phyloP scores from a whole-genome alignment of 2,113 vertebrate species.

The Hepsetus odoe region DNA sequence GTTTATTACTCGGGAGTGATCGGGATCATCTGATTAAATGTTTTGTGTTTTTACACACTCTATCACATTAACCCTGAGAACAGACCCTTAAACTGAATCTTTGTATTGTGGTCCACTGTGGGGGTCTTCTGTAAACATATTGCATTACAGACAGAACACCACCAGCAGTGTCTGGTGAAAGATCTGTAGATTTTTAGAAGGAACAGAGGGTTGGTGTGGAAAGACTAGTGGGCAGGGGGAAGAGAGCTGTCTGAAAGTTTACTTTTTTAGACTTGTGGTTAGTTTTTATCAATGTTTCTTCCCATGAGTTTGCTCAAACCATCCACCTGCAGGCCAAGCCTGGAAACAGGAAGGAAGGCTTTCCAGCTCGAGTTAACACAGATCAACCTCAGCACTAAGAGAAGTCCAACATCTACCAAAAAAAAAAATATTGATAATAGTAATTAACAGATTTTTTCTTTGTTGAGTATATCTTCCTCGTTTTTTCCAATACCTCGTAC shows the following conservation, averaged over 20 bases:
- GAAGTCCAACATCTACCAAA: neutral
- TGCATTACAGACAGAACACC: neutral
- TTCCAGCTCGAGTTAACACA: neutral
- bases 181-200: neutral
- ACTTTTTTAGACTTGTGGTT: slow-evolving; percentile 13
- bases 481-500: no score
- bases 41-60: no score
- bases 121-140: no score
- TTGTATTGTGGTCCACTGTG: no score
- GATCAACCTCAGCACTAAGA: neutral
- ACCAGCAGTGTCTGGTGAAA: neutral
- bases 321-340: neutral
- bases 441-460: no score
- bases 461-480: no score
- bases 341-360: neutral
- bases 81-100: no score
- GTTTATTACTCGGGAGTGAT: neutral
- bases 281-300: slow-evolving; percentile 30
- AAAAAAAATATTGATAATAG: no score
- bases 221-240: neutral
- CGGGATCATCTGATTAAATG: neutral
- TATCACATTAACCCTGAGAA: neutral
- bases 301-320: slow-evolving; percentile 17
- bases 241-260: neutral
- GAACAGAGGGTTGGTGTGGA: neutral